phyloP scores from a whole-genome alignment of 2,888 invertebrate species.

The Andrena haemorrhoa region DNA sequence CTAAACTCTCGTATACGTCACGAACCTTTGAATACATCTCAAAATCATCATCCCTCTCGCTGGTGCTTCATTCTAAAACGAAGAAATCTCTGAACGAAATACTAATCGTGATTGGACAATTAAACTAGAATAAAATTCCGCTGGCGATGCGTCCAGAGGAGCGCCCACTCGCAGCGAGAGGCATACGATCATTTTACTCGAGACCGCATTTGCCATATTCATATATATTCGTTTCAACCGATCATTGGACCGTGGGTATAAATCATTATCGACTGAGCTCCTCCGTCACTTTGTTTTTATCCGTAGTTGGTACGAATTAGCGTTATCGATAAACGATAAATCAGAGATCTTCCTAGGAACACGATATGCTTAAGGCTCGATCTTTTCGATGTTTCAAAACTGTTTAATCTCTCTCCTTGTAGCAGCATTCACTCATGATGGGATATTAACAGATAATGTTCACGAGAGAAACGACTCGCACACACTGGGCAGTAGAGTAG shows the following conservation, averaged over 20 bases:
- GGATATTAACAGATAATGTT: constrained; percentile 54
- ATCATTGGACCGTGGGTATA: background rate
- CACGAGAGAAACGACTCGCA: constrained; percentile 46
- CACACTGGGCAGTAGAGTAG: constrained; percentile 71
- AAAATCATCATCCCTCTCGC: constrained; percentile 22
- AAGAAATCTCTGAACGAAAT: background rate
- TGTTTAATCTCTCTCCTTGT: constrained; percentile 56
- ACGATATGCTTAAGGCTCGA: constrained; percentile 38
- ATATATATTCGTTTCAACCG: constrained; percentile 15
- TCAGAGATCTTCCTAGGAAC: constrained; percentile 37
- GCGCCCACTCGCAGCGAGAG: constrained; percentile 32
- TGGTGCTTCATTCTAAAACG: background rate
- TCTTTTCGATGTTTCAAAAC: constrained; percentile 43
- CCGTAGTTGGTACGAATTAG: constrained; percentile 61
- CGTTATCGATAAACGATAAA: constrained; percentile 59
- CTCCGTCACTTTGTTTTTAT: constrained; percentile 38
- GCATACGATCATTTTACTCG: constrained; percentile 1
- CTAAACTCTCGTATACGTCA: constrained; percentile 53
- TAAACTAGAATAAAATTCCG: background rate
- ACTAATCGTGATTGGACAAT: background rate
- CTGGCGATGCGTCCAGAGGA: background rate
- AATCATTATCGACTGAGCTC: constrained; percentile 60
- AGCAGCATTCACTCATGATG: constrained; percentile 66
- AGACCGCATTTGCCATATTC: constrained; percentile 33
- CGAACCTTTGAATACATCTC: constrained; percentile 10